phyloP scores from a whole-genome alignment of 1,140 invertebrate genomes.

The Micrasema longulum region DNA sequence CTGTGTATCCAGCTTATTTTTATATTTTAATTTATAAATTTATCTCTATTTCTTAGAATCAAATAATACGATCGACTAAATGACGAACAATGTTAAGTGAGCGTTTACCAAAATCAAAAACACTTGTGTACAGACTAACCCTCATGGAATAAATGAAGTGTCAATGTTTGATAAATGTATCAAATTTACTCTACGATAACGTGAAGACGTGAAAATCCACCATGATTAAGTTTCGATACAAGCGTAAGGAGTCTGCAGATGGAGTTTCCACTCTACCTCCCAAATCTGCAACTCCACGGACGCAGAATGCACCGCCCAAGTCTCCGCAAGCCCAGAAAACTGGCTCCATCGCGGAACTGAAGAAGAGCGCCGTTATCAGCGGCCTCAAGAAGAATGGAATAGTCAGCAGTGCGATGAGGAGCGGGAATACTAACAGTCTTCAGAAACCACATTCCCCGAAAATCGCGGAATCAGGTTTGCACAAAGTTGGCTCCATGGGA shows the following conservation, averaged over 20 bases:
- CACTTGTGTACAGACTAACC: slow-evolving; percentile 5
- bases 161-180: slow-evolving; percentile 54
- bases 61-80: slow-evolving; percentile 24
- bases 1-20: slow-evolving; percentile 3
- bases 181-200: slow-evolving; percentile 42
- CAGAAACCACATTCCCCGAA: slow-evolving; percentile 33
- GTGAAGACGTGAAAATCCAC: slow-evolving; percentile 43
- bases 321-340: slow-evolving; percentile 44
- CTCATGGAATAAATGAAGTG: slow-evolving; percentile 28
- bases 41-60: slow-evolving; percentile 8
- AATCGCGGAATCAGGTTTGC: slow-evolving; percentile 34
- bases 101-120: slow-evolving; percentile 13
- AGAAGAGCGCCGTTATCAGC: slow-evolving; percentile 45
- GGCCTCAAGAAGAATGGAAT: slow-evolving; percentile 43
- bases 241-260: slow-evolving; percentile 69
- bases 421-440: slow-evolving; percentile 43
- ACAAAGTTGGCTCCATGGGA: slow-evolving; percentile 48
- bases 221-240: slow-evolving; percentile 75
- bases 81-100: slow-evolving; percentile 18
- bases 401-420: slow-evolving; percentile 31
- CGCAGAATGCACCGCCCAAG: slow-evolving; percentile 32
- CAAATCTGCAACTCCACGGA: slow-evolving; percentile 51
- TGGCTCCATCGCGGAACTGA: slow-evolving; percentile 34
- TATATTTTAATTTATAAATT: neutral
- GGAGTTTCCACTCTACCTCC: slow-evolving; percentile 57